These are phyloP conservation scores for Pseudochirops cupreus DNA, from an alignment of 2,797 vertebrate genomes.

Conservation along the genomic window DNA sequence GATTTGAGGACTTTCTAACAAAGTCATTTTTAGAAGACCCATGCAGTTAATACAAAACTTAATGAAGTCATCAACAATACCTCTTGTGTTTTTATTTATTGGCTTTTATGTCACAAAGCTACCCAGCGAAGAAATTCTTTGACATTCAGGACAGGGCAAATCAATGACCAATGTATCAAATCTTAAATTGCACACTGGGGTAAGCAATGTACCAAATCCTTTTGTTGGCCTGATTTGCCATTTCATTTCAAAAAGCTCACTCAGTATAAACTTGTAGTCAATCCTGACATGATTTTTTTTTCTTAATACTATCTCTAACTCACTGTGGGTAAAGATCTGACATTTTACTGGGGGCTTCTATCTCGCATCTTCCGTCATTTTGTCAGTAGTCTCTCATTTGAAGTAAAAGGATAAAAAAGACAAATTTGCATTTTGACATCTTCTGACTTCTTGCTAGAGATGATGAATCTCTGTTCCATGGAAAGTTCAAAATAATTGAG, in stretches of 20 bases:
- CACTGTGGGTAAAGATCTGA: constrained; percentile 72
- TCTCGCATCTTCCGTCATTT: constrained; percentile 81
- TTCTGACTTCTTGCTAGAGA: constrained; percentile 78
- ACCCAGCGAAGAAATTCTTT: constrained; percentile 50
- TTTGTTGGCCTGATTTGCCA: constrained; percentile 55
- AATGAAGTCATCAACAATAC: constrained; percentile 60
- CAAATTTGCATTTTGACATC: constrained; percentile 82
- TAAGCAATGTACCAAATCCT: constrained; percentile 49
- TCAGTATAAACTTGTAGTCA: constrained; percentile 38
- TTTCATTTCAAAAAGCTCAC: constrained; percentile 59
- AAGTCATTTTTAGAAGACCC: constrained; percentile 22
- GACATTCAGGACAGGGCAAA: constrained; percentile 60
- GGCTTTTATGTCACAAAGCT: constrained; percentile 17
- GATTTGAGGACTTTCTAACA: not conserved
- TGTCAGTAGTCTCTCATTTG: constrained; percentile 85
- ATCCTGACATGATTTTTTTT: constrained; percentile 56
- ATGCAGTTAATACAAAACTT: constrained; percentile 50
- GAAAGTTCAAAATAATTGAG: constrained; percentile 80
- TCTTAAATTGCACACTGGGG: not conserved
- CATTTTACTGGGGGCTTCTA: constrained; percentile 73
- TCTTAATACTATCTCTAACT: constrained; percentile 66
- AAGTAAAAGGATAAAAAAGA: constrained; percentile 83
- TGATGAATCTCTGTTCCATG: constrained; percentile 82
- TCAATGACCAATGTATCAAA: constrained; percentile 57
- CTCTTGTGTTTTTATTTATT: constrained; percentile 20